Conservation (phyloP, 2,113 vertebrate genomes). For the Sturnira hondurensis region DNA sequence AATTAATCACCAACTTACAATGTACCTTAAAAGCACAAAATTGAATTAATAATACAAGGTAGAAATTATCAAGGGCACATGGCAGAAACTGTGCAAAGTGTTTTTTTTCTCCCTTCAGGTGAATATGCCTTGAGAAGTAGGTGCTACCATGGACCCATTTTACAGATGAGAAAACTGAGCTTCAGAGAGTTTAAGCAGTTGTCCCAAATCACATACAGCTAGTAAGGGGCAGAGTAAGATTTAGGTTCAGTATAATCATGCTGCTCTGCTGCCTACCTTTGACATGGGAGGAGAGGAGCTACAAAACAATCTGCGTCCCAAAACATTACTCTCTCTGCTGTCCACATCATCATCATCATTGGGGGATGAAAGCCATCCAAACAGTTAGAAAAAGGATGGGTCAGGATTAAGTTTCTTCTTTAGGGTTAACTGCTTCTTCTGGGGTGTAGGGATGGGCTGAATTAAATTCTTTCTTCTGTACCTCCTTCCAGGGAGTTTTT, state of each 20-base stretch:
- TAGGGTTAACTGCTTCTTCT: background rate
- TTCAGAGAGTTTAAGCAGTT: background rate
- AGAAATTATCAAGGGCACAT: background rate
- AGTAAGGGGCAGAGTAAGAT: background rate
- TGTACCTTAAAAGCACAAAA: background rate
- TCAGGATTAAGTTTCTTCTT: background rate
- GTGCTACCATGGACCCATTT: background rate
- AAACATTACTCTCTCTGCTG: background rate
- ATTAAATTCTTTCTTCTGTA: background rate
- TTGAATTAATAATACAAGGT: background rate
- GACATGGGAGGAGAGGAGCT: background rate
- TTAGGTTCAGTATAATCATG: background rate
- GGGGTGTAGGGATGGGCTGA: fast-evolving
- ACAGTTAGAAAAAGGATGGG: background rate
- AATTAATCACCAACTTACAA: background rate
- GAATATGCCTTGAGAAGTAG: background rate
- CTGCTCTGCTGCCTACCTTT: background rate
- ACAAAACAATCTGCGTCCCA: background rate
- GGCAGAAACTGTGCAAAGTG: background rate
- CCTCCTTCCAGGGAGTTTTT: background rate
- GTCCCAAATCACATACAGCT: background rate
- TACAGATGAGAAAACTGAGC: background rate
- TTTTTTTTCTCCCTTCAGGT: background rate
- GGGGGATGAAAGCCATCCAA: background rate
- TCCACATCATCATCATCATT: too few relatives aligned